These are phyloP conservation scores for Tetranychus truncatus DNA, from an alignment of 2,888 invertebrate genomes.

Conservation along the genomic window DNA sequence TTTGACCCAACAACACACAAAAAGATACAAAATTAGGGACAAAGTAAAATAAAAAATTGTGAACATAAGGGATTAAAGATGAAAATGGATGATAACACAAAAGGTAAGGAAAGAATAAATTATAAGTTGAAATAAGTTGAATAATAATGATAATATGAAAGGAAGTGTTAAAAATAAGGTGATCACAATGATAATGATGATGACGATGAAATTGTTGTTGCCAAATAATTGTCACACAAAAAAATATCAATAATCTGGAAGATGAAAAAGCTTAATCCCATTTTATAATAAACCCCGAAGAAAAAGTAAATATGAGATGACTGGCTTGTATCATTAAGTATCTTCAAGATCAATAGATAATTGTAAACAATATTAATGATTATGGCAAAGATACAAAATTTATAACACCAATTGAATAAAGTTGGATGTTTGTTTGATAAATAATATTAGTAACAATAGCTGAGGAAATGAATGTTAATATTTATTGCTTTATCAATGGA, in stretches of 20 bases:
- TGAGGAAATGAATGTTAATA: no score
- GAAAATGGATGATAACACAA: background rate
- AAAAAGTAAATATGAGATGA: no score
- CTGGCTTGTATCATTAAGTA: no score
- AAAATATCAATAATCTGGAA: background rate
- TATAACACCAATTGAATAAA: no score
- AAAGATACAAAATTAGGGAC: background rate
- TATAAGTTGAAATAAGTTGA: no score
- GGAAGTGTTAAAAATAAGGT: background rate
- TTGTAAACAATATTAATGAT: no score
- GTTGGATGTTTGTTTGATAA: no score
- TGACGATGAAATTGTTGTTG: background rate
- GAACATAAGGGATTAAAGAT: background rate
- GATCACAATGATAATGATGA: background rate
- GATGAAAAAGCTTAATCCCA: background rate
- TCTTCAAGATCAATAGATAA: no score
- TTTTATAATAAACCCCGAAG: background rate
- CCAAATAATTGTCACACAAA: background rate
- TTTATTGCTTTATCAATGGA: no score
- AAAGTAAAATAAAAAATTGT: background rate
- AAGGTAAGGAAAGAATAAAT: no score
- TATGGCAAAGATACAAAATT: no score
- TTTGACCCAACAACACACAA: background rate
- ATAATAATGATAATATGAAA: background rate
- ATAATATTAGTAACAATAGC: no score